A percentile compares a stretch with the other conserved stretches of the same genome.
phyloP scores from a whole-genome alignment of 1,140 invertebrate species.

The Lasioglossum baleicum region DNA sequence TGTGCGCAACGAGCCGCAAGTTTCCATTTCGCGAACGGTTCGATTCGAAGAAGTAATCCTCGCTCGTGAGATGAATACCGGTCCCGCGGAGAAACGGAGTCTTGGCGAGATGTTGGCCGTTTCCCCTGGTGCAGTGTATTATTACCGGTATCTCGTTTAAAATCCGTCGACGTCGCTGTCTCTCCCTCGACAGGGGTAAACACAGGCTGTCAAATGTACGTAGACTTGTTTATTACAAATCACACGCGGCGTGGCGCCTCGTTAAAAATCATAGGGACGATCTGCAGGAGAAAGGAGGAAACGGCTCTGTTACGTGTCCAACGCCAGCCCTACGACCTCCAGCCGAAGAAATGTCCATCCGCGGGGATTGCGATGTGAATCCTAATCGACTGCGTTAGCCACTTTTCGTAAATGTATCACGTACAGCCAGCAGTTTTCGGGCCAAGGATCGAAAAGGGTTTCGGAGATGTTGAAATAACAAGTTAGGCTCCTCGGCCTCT shows the following conservation, averaged over 20 bases:
- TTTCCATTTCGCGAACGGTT: conserved; percentile 28
- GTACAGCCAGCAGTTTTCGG: conserved; percentile 15
- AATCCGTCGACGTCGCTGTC: background rate
- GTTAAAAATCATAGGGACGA: conserved; percentile 21
- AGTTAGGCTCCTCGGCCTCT: background rate
- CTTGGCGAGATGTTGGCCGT: background rate
- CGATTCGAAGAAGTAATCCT: conserved; percentile 23
- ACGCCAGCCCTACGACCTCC: conserved; percentile 12
- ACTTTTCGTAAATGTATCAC: conserved; percentile 34
- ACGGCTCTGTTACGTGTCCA: conserved; percentile 28
- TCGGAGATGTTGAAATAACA: conserved; percentile 2
- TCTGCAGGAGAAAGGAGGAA: conserved; percentile 32
- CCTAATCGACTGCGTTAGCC: background rate
- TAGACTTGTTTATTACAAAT: background rate
- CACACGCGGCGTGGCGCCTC: background rate
- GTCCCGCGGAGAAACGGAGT: background rate
- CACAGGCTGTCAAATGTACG: background rate
- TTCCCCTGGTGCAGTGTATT: too few species aligned
- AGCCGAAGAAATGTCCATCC: conserved; percentile 18
- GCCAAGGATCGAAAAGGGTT: conserved; percentile 26
- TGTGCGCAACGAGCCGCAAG: conserved; percentile 26
- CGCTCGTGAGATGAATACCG: conserved; percentile 30
- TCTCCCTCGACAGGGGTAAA: background rate
- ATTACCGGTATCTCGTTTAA: background rate
- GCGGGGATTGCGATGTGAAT: conserved; percentile 11